Base-by-base conservation (phyloP, 2,113 vertebrate species). In the Pangasianodon gigas region DNA sequence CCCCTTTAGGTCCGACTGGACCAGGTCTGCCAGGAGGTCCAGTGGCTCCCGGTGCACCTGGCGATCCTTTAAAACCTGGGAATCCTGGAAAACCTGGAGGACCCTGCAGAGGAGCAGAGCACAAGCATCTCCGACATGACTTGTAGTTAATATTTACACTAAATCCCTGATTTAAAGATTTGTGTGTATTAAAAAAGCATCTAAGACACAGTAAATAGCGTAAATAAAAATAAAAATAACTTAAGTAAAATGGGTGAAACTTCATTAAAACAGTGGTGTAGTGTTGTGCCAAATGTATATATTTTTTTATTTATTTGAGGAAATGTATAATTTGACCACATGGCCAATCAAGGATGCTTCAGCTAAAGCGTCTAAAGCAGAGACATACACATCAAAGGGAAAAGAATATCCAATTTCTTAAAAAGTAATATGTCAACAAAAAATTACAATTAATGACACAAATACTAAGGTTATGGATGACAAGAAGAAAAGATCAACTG, bases 21-120 rank as follows among this genome's bases (percentile, higher is more conserved):
- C 96, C 97, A 0, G 90, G 91, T n/a, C 93, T 91, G 71, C 97
- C 97, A 0, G 85, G 19, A 0, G 41, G 56, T 80, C 97, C 97
- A 0, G 89, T 80, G 75, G 92, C 93, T n/a, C 97, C 97, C 21
- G 94, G 93, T 79, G 75, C 90, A 87, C 97, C 97, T 14, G 62
- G 56, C 18, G 95, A 95, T 32, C 97, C 97, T 86, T 98, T 98
- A 91, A 97, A 96, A 14, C 97, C 97, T 16, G 96, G 93, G 90
- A 98, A 90, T 1, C 97, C 97, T 3, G 96, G 90, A 89, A 98
- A 96, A 77, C 97, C 97, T 24, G 95, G 90, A 81, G 91, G 65
- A 5, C 97, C 97, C 97, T 98, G 90, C 37, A 92, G 13, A 21
- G n/a, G 77, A 18, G 10, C 62, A 62, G 32, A 80, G 29, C 86